Percentiles rank a stretch among this genome's conserved stretches.
These are phyloP conservation scores for Hyperoplus immaculatus DNA, from an alignment of 2,797 vertebrate species.

Conservation along the genomic window DNA sequence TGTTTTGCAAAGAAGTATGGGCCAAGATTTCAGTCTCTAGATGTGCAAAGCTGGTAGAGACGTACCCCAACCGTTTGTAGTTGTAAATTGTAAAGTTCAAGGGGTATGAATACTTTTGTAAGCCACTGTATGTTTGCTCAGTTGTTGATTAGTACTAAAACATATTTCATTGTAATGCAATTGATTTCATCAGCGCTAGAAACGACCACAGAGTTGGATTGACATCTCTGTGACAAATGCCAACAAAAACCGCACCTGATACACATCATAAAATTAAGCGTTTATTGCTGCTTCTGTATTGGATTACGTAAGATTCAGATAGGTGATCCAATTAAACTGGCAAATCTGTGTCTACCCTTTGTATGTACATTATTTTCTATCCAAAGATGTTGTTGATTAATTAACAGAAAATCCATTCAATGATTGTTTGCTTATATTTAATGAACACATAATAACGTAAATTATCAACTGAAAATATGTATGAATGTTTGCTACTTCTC, in stretches of 20 bases:
- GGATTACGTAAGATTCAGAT: neutral
- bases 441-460: neutral
- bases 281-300: constrained; percentile 9
- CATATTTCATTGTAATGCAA: constrained; percentile 1
- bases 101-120: too few species aligned
- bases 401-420: neutral
- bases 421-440: neutral
- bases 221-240: constrained; percentile 16
- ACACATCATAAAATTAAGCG: constrained; percentile 16
- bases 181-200: neutral
- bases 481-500: neutral
- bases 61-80: too few species aligned
- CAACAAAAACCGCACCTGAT: constrained; percentile 24
- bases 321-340: neutral
- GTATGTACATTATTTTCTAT: neutral
- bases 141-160: neutral
- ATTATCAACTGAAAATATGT: neutral
- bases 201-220: neutral
- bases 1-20: too few species aligned
- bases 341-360: neutral
- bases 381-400: neutral
- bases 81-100: neutral
- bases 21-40: too few species aligned
- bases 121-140: neutral
- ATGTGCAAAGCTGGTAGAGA: too few species aligned